Evolutionary conservation across 1,140 invertebrate genomes (phyloP).

Genomic region (Zaprionus ghesquierei): DNA sequence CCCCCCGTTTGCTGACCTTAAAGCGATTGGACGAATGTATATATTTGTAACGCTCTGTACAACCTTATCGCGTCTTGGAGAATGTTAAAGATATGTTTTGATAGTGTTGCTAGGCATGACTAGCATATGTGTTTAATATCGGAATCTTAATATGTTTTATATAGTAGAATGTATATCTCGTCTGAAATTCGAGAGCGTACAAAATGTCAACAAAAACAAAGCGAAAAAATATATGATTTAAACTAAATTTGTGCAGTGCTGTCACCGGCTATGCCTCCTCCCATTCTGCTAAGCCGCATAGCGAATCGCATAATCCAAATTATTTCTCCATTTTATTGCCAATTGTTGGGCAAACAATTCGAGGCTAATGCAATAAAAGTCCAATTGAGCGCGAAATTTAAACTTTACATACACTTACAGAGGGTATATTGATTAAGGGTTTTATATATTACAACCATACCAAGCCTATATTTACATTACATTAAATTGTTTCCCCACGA

Average conservation of each 20-base stretch:
- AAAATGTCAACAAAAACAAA: neutral
- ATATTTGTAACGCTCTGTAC: neutral
- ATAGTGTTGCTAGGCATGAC: constrained; percentile 26
- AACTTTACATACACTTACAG: neutral
- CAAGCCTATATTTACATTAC: too few relatives aligned
- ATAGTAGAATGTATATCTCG: neutral
- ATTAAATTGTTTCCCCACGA: too few relatives aligned
- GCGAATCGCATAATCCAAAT: neutral
- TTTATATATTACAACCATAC: neutral
- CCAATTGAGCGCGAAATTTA: neutral
- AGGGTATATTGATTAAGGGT: neutral
- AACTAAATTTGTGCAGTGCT: neutral
- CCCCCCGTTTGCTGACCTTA: too few relatives aligned
- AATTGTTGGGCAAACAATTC: neutral
- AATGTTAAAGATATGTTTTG: constrained; percentile 26
- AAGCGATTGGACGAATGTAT: neutral
- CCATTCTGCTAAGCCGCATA: neutral
- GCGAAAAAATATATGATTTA: neutral
- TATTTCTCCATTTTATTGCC: neutral
- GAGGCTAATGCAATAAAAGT: neutral
- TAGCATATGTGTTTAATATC: constrained; percentile 19
- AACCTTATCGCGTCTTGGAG: neutral
- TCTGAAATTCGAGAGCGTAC: too few relatives aligned
- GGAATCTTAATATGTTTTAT: neutral
- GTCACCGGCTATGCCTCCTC: neutral